phyloP scores from a whole-genome alignment of 2,797 vertebrate genomes.

The Furcifer pardalis region DNA sequence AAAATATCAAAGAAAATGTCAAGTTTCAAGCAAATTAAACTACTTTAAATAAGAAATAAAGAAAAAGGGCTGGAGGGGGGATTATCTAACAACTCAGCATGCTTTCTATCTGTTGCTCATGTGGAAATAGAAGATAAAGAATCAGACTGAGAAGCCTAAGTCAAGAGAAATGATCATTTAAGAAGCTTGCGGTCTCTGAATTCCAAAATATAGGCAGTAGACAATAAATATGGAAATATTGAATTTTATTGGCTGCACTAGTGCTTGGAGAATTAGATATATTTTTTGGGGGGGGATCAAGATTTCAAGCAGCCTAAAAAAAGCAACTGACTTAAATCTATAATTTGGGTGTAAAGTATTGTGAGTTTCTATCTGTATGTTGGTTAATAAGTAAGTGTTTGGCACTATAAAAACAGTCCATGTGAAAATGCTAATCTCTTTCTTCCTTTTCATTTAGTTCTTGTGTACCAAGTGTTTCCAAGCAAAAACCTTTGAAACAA shows the following conservation, averaged over 20 bases:
- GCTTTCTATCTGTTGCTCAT: conserved; percentile 8
- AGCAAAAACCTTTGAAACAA: no score
- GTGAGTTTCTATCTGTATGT: not conserved
- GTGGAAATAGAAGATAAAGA: conserved; percentile 15
- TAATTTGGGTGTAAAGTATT: not conserved
- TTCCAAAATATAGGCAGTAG: not conserved
- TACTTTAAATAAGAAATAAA: not conserved
- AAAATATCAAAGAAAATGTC: conserved; percentile 1
- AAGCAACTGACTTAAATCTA: not conserved
- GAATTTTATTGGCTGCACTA: not conserved
- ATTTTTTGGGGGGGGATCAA: rapidly evolving
- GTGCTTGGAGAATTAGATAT: not conserved
- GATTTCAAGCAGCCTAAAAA: not conserved
- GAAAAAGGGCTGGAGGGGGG: not conserved
- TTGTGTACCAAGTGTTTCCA: no score
- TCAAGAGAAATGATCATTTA: conserved; percentile 21
- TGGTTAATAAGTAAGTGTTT: not conserved
- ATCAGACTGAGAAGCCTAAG: conserved; percentile 4
- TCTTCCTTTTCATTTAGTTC: no score
- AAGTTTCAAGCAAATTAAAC: not conserved
- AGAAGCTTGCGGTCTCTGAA: not conserved
- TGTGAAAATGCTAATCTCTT: no score
- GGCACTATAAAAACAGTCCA: not conserved
- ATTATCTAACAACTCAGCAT: conserved; percentile 3
- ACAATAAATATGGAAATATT: conserved; percentile 4